Conservation (phyloP, 2,113 vertebrate species). For the Neolamprologus cancellatus region DNA sequence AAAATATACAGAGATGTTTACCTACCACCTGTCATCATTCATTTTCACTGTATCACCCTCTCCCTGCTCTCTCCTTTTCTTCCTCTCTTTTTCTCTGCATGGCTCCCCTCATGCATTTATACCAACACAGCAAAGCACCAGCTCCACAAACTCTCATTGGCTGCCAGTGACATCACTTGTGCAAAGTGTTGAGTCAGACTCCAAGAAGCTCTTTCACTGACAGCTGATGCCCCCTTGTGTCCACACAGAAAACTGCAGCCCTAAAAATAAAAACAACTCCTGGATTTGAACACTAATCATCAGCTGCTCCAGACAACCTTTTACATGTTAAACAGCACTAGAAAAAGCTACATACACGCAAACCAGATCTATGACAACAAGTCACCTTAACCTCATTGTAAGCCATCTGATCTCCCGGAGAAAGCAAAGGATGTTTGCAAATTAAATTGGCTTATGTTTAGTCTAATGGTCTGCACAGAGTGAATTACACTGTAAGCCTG, state of each 20-base stretch:
- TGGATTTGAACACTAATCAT: neutral
- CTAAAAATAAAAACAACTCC: neutral
- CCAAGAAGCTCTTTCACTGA: neutral
- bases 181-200: constrained; percentile 55
- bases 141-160: constrained; percentile 59
- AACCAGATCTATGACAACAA: neutral
- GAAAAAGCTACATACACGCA: neutral
- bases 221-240: constrained; percentile 61
- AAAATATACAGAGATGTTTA: neutral
- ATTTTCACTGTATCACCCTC: neutral
- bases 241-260: neutral
- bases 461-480: neutral
- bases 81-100: neutral
- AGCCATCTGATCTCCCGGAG: neutral
- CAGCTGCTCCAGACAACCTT: neutral
- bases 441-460: constrained; percentile 17
- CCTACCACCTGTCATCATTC: neutral
- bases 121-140: constrained; percentile 8
- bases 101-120: constrained; percentile 14
- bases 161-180: constrained; percentile 72
- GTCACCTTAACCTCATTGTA: neutral
- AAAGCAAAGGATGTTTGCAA: neutral
- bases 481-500: constrained; percentile 16
- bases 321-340: neutral
- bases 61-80: neutral